phyloP scores from a whole-genome alignment of 2,888 invertebrate species.

The Calliscelio sp. region DNA sequence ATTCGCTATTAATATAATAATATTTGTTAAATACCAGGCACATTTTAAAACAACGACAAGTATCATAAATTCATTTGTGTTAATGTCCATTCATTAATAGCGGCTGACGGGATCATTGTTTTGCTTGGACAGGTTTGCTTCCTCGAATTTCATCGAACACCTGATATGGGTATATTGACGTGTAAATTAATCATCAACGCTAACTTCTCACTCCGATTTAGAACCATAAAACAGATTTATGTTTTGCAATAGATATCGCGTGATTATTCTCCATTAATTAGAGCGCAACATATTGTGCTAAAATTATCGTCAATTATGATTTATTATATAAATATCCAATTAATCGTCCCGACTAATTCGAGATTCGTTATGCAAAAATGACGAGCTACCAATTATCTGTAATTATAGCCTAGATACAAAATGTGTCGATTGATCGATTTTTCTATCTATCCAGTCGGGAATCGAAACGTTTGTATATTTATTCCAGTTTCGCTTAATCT shows the following conservation, averaged over 20 bases:
- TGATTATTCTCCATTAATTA: constrained; percentile 52
- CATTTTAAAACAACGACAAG: constrained; percentile 15
- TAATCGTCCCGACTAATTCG: neutral
- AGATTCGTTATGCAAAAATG: constrained; percentile 1
- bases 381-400: neutral
- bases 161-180: constrained; percentile 56
- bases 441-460: neutral
- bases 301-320: constrained; percentile 50
- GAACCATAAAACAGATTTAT: constrained; percentile 55
- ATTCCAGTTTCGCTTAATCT: neutral
- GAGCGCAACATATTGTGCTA: constrained; percentile 13
- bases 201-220: constrained; percentile 48
- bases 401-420: neutral
- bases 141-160: constrained; percentile 55
- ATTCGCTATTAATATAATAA: constrained; percentile 15
- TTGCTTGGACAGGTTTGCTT: constrained; percentile 38
- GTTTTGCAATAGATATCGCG: constrained; percentile 34
- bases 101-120: constrained; percentile 52
- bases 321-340: constrained; percentile 32
- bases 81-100: constrained; percentile 33
- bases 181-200: constrained; percentile 56
- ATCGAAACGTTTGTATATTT: neutral
- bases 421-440: no score
- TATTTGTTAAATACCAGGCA: no score
- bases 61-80: constrained; percentile 26